These are phyloP conservation scores for Centruroides sculpturatus DNA, from an alignment of 1,140 invertebrate species.

Conservation along the genomic window DNA sequence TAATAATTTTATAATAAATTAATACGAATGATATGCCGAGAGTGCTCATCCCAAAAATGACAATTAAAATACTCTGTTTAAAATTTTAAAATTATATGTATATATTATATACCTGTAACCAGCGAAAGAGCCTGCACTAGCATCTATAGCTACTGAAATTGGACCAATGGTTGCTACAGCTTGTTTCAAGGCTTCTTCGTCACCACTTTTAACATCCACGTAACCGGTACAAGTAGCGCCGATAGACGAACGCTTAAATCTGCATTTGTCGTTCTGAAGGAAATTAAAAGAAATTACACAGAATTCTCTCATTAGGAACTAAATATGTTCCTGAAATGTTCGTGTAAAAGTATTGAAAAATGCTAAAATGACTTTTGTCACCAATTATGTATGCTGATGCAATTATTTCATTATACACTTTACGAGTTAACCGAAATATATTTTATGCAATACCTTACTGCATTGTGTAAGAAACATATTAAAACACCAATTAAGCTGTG, in stretches of 20 bases:
- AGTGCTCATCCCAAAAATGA: too few relatives aligned
- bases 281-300: background rate
- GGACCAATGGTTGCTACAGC: constrained; percentile 83
- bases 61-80: too few relatives aligned
- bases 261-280: constrained; percentile 37
- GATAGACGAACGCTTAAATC: constrained; percentile 49
- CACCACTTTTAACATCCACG: constrained; percentile 51
- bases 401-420: too few relatives aligned
- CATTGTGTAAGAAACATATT: too few relatives aligned
- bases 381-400: too few relatives aligned
- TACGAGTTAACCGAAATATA: too few relatives aligned
- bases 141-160: constrained; percentile 75
- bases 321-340: background rate
- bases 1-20: too few relatives aligned
- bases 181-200: constrained; percentile 50
- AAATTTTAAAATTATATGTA: too few relatives aligned
- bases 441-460: too few relatives aligned
- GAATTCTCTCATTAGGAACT: too few relatives aligned
- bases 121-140: constrained; percentile 57
- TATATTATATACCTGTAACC: constrained; percentile 39
- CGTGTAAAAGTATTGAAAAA: background rate
- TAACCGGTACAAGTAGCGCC: constrained; percentile 74
- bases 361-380: background rate
- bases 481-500: too few relatives aligned
- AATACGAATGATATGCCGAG: too few relatives aligned